Evolutionary conservation across 2,113 vertebrate species (phyloP).

Genomic region (Podiceps cristatus): DNA sequence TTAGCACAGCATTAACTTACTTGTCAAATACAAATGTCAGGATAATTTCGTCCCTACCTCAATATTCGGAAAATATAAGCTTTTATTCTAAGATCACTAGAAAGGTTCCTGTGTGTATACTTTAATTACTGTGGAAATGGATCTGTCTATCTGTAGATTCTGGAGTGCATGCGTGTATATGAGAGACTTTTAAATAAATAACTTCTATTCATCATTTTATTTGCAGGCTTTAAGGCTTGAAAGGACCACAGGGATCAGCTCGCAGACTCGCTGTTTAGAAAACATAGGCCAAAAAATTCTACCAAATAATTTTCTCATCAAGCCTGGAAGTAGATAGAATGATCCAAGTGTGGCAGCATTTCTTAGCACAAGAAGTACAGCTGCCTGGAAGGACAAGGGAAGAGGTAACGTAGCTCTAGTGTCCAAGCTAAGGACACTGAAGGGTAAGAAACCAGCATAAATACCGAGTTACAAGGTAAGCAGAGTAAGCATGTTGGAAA

Average conservation of each 20-base stretch:
- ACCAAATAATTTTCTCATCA: neutral
- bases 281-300: neutral
- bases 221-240: neutral
- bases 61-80: neutral
- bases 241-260: neutral
- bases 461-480: neutral
- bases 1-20: neutral
- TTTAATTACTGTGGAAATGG: neutral
- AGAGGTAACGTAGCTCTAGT: neutral
- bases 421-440: neutral
- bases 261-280: neutral
- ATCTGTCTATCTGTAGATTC: neutral
- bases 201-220: neutral
- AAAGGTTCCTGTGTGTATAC: neutral
- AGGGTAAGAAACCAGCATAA: neutral
- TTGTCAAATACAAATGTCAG: neutral
- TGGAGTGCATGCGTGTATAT: accelerated
- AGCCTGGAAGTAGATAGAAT: neutral
- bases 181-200: neutral
- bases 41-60: neutral
- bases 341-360: neutral
- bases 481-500: accelerated
- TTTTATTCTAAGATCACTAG: neutral
- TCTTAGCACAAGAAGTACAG: neutral
- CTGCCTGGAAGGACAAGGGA: neutral